Percentiles rank a stretch among this genome's conserved stretches.
These are phyloP conservation scores for Melanotaenia duboulayi DNA, from an alignment of 2,113 vertebrate genomes.

Conservation along the genomic window DNA sequence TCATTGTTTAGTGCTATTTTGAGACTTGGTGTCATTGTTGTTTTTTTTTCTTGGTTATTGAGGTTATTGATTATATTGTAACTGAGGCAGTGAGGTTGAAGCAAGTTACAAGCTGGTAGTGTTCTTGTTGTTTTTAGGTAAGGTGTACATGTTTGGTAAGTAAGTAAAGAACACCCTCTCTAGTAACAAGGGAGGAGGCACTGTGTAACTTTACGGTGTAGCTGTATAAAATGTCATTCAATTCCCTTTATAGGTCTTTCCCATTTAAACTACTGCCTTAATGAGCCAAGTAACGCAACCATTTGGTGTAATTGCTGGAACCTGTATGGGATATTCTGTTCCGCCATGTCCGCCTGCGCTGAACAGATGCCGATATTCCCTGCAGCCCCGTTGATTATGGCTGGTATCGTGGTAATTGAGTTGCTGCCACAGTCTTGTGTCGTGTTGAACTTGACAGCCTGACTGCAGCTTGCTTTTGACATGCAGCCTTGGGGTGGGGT, in stretches of 20 bases:
- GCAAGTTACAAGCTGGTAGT: slow-evolving; percentile 15
- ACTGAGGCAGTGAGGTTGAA: slow-evolving; percentile 29
- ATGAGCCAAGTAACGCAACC: slow-evolving; percentile 47
- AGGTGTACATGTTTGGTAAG: not conserved
- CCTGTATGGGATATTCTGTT: slow-evolving; percentile 53
- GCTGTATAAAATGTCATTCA: not conserved
- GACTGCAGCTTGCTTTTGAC: slow-evolving; percentile 58
- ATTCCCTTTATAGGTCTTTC: slow-evolving; percentile 1
- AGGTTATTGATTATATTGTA: slow-evolving; percentile 69
- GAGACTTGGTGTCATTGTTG: slow-evolving; percentile 63
- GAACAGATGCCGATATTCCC: slow-evolving; percentile 74
- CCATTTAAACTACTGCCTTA: slow-evolving; percentile 18
- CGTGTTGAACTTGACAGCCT: slow-evolving; percentile 54
- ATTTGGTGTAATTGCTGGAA: slow-evolving; percentile 52
- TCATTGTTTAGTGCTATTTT: slow-evolving; percentile 71
- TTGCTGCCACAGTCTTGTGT: slow-evolving; percentile 69
- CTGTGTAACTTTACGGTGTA: slow-evolving; percentile 1
- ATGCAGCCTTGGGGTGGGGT: slow-evolving; percentile 39
- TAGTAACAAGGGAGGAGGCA: not conserved
- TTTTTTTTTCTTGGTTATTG: slow-evolving; percentile 68
- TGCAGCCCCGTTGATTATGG: slow-evolving; percentile 66
- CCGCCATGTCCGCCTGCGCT: slow-evolving; percentile 49
- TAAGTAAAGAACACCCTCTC: slow-evolving; percentile 1
- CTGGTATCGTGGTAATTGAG: slow-evolving; percentile 77
- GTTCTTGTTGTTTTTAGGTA: slow-evolving; percentile 24